Conservation (phyloP, 2,888 invertebrate species). For the Ommatoiulus sabulosus region DNA sequence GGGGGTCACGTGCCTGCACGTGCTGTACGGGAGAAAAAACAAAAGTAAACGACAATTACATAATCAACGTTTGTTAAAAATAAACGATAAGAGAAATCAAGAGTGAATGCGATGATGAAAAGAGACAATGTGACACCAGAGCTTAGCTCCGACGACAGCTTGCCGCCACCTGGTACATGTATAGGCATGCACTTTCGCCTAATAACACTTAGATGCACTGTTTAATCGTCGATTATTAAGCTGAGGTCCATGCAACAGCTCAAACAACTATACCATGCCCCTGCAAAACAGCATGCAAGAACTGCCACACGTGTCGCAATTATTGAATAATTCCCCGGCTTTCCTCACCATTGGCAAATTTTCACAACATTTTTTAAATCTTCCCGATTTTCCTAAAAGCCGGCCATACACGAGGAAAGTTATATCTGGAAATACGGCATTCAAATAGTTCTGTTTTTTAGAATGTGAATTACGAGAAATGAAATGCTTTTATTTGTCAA, state of each 20-base stretch:
- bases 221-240: background rate
- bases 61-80: background rate
- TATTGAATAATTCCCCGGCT: background rate
- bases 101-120: background rate
- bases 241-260: background rate
- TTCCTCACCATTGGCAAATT: background rate
- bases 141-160: background rate
- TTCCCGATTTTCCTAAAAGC: too few species aligned
- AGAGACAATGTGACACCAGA: background rate
- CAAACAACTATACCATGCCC: background rate
- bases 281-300: too few species aligned
- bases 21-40: slow-evolving; percentile 65
- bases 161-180: background rate
- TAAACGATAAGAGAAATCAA: slow-evolving; percentile 18
- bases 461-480: too few species aligned
- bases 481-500: too few species aligned
- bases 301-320: too few species aligned
- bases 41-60: slow-evolving; percentile 11
- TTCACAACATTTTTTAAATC: too few species aligned
- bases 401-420: too few species aligned
- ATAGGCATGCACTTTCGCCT: background rate
- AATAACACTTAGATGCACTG: background rate
- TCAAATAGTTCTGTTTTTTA: too few species aligned
- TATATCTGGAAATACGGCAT: too few species aligned
- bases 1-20: slow-evolving; percentile 66